Conservation (phyloP, 2,888 invertebrate genomes). For the Drosophila prolongata region DNA sequence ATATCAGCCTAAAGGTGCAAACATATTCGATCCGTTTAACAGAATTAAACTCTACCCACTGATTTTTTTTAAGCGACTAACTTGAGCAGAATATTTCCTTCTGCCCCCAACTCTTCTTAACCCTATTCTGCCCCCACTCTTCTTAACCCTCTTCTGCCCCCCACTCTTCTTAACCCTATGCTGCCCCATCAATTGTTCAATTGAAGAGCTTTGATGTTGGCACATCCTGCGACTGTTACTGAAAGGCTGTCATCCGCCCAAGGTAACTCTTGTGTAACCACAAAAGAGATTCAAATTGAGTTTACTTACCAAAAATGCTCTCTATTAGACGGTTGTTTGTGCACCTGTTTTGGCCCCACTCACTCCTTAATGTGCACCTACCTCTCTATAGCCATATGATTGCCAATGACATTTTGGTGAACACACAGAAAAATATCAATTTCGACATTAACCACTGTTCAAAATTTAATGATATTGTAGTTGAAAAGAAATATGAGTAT, state of each 20-base stretch:
- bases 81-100: slow-evolving; percentile 9
- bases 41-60: slow-evolving; percentile 4
- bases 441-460: background rate
- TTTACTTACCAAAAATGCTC: slow-evolving; percentile 27
- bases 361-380: background rate
- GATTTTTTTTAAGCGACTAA: background rate
- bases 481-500: too few species aligned
- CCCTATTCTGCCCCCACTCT: too few species aligned
- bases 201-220: slow-evolving; percentile 31
- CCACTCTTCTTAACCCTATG: background rate
- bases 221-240: slow-evolving; percentile 30
- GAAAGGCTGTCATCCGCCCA: slow-evolving; percentile 16
- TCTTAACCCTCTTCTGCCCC: too few species aligned
- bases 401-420: slow-evolving; percentile 15
- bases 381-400: background rate
- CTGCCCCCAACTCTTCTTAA: background rate
- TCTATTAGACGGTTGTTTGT: slow-evolving; percentile 17
- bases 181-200: slow-evolving; percentile 27
- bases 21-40: background rate
- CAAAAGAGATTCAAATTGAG: slow-evolving; percentile 40
- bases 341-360: slow-evolving; percentile 2
- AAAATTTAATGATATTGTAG: background rate
- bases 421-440: slow-evolving; percentile 2
- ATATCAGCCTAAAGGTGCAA: too few species aligned
- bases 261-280: slow-evolving; percentile 10